phyloP scores from a whole-genome alignment of 2,888 invertebrate species.

The Pristionchus fissidentatus region DNA sequence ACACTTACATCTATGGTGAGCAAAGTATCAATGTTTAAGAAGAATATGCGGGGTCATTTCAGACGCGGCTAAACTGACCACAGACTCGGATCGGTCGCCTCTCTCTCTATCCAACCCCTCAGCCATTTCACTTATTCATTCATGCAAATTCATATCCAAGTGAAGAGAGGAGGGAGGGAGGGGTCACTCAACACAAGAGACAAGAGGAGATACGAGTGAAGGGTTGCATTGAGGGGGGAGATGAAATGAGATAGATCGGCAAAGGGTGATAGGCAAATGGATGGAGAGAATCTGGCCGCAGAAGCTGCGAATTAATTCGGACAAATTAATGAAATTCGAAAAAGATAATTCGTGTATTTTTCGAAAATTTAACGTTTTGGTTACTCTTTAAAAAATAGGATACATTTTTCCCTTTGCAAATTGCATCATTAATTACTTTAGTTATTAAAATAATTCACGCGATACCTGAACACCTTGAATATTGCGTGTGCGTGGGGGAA shows the following conservation, averaged over 20 bases:
- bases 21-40: background rate
- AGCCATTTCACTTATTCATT: constrained; percentile 1
- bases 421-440: too few relatives aligned
- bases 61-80: background rate
- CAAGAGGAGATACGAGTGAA: background rate
- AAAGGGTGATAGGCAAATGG: background rate
- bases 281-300: background rate
- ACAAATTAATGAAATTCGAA: too few relatives aligned
- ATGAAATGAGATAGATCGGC: background rate
- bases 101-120: background rate
- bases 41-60: background rate
- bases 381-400: too few relatives aligned
- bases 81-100: background rate
- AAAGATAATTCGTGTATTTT: too few relatives aligned
- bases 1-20: too few relatives aligned
- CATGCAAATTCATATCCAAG: constrained; percentile 35
- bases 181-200: constrained; percentile 4
- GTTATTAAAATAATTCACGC: too few relatives aligned
- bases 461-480: too few relatives aligned
- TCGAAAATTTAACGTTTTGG: too few relatives aligned
- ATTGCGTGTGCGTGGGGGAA: too few relatives aligned
- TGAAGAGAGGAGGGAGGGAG: background rate
- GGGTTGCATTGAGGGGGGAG: background rate
- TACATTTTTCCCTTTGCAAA: background rate
- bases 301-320: too few relatives aligned